Evolutionary conservation across 2,888 invertebrate species (phyloP), one percentile per base, ranked within the genome.

Genomic region (Kryphioiulus occultus): DNA sequence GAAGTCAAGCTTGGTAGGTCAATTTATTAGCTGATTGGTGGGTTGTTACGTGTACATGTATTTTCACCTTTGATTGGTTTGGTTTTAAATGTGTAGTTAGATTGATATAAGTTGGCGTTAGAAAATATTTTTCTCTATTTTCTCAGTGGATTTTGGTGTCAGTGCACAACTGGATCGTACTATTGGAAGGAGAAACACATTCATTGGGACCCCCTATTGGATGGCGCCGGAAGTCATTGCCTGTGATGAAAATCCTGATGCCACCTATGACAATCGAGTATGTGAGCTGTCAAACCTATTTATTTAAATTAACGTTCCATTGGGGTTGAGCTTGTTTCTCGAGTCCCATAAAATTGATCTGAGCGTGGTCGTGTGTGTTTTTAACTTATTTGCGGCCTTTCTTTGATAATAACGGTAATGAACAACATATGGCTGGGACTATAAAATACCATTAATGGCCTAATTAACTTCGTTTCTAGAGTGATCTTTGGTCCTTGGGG

Each of bases 201-300:
- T 99, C 92, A 99, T 99, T 91, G 99, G 99, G 90, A 98, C 98
- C 26, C 98, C 97, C 12, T 98, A 98, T 92, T 98, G 98, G 98
- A 99, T 99, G 99, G 99, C 99, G 78, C 99, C 99, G 2, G 99
- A 99, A 94, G 99, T 99, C 85, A 99, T 99, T 91, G 99, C 99
- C 88, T 99, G 99, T 93, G 99, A 99, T 93, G 99, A 99, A 93
- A 99, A 99, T 93, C 98, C 99, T 85, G 99, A 99, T 92, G 99
- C 99, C 88, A 99, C 99, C 30, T 99, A 99, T 92, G 99, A 99
- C 93, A 99, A 99, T 93, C 95, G 92, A 90, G 92, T 92, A 39
- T 1, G 32, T 85, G 26, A 35, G 10, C 9, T 78, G 78, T 78
- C 78, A 12, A 17, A 10, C 32, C 82, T 82, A 1, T 82, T 3